phyloP scores from a whole-genome alignment of 2,797 vertebrate species.

The Masticophis lateralis region DNA sequence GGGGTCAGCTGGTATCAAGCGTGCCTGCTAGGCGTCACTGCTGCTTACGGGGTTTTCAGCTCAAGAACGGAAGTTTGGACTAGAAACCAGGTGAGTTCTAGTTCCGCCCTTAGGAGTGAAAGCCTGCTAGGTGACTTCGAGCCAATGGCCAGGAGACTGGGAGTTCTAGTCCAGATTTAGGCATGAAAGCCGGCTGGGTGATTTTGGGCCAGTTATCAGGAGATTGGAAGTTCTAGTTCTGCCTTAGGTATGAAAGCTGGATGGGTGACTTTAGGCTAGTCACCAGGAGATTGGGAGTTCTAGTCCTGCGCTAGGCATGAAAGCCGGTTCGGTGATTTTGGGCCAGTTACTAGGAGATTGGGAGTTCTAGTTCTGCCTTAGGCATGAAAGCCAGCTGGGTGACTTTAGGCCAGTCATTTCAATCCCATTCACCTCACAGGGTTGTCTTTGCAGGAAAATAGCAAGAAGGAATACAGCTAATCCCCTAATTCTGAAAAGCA shows the following conservation, averaged over 20 bases:
- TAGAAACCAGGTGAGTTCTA: not conserved
- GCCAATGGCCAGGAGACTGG: too few relatives aligned
- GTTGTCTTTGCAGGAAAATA: not conserved
- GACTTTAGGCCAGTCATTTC: not conserved
- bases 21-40: not conserved
- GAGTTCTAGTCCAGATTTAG: too few relatives aligned
- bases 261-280: too few relatives aligned
- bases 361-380: rapidly evolving
- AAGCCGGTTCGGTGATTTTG: too few relatives aligned
- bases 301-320: too few relatives aligned
- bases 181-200: rapidly evolving
- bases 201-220: rapidly evolving
- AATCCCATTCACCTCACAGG: not conserved
- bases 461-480: not conserved
- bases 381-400: too few relatives aligned
- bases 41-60: not conserved
- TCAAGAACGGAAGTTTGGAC: not conserved
- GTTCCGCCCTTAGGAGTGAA: too few relatives aligned
- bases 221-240: too few relatives aligned
- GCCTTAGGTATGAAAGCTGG: too few relatives aligned
- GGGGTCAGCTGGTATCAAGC: rapidly evolving
- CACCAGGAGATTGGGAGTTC: too few relatives aligned
- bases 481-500: not conserved
- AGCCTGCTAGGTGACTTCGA: too few relatives aligned
- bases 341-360: too few relatives aligned